phyloP scores from a whole-genome alignment of 2,113 vertebrate genomes.

The Callithrix jacchus region DNA sequence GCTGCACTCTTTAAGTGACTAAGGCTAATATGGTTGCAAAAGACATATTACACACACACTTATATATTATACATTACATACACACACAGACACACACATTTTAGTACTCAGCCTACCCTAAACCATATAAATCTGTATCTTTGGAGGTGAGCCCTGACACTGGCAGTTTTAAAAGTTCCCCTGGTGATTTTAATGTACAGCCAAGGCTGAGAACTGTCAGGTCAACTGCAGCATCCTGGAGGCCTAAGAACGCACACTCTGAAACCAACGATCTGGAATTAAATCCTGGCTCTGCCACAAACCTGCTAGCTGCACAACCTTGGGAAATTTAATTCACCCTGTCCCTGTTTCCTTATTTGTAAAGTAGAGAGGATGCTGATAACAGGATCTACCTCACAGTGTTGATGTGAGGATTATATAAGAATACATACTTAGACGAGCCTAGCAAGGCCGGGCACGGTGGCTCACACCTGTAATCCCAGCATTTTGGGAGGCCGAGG shows the following conservation, averaged over 20 bases:
- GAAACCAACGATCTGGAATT: neutral
- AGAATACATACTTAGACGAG: no score
- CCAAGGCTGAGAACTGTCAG: neutral
- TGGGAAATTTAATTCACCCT: neutral
- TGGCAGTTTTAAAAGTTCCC: neutral
- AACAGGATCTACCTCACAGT: rapidly evolving
- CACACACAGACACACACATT: no score
- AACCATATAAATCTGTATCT: neutral
- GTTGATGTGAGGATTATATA: neutral
- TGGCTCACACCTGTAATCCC: no score
- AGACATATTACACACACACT: neutral
- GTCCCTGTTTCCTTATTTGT: neutral
- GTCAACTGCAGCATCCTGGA: rapidly evolving
- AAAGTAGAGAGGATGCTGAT: neutral
- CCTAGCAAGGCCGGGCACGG: rapidly evolving
- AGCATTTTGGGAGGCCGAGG: no score
- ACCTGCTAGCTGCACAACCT: neutral
- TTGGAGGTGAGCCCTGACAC: neutral
- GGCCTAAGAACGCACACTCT: neutral
- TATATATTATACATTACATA: neutral
- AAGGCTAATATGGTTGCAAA: neutral
- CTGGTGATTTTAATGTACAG: neutral
- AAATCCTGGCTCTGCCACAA: neutral
- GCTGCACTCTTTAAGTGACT: neutral
- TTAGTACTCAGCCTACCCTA: neutral